Base-by-base conservation (phyloP, 2,797 vertebrate species). In the Schizopygopsis pylzovi region DNA sequence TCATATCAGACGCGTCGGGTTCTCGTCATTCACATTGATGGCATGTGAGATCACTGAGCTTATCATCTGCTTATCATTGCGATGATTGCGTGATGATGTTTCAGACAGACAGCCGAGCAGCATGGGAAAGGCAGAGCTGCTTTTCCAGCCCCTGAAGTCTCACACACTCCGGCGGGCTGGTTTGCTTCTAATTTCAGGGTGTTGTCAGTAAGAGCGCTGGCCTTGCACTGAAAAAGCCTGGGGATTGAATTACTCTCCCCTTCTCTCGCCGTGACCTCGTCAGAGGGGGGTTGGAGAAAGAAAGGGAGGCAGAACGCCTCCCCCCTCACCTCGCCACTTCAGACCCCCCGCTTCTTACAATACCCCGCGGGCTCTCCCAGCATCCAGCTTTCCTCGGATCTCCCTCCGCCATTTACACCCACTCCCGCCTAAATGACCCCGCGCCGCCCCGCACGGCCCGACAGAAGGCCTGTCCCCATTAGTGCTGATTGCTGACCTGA, bases 231-330 rank as follows among this genome's bases (percentile, higher is more conserved):
- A 91, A 91, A 87, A 87, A 90, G 91, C 87, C 89, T 77, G 85
- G 70, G 86, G 90, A 91, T 91, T 89, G 81, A 91, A 91, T 91
- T 92, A 90, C 90, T 85, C 85, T 87, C 79, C 83, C 86, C 87
- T 90, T 86, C 82, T 85, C 82, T 56, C 65, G 67, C 28, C 16
- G 84, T 86, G 90, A 91, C 91, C 90, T 90, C 71, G 85, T 84
- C 83, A 82, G 86, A 49, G 59, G 83, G 82, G 86, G 87, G 87
- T 90, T 90, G 87, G 85, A 86, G 86, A 86, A 89, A 86, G 72
- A 85, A 84, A 88, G 85, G 85, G 77, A 78, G 79, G 85, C 82
- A 89, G 76, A 72, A 81, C 54, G 70, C 84, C 83, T 79, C 80
- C 33, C 33, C 33, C 33, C 33, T 33, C 76, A 15, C 49, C 82